Base-by-base conservation (phyloP, 1,140 invertebrate species). In the Mycetomoellerius zeteki region DNA sequence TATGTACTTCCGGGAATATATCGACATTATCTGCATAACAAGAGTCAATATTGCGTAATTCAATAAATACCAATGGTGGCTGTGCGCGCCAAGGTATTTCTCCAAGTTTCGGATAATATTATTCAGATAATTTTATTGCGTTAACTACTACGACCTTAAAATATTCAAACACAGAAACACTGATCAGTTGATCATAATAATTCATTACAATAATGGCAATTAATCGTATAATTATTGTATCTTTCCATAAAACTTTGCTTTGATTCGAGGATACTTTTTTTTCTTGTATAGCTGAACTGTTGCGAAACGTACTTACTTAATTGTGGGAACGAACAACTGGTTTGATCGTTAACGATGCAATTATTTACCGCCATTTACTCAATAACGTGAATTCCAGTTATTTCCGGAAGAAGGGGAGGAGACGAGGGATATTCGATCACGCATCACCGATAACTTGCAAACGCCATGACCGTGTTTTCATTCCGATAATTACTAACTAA, bases 291-390 rank as follows among this genome's bases (percentile, higher is more conserved):
- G 2, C 8, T 47, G 24, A 76, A 76, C 77, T 71, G 37, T 64
- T 73, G 47, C 52, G 47, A 82, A 89, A 90, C 77, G 73, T 65
- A 43, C 85, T 90, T 72, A 84, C 54, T 86, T 69, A 84, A 88
- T 76, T 71, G 85, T 86, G 62, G 30, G 72, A 86, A 77, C 60
- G n/a, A 33, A 24, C 62, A 54, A 65, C 33, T 77, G 60, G 37
- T 52, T 56, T 60, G 71, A 88, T 78, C 71, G 65, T 89, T 90
- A 90, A 87, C 50, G 88, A 84, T 33, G 71, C 60, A 86, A 89
- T 90, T 89, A 89, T 89, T 90, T 77, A 82, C 24, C 71, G 30
- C 50, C 30, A 16, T 43, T 43, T 43, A 69, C 54, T 88, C 88
- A 47, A 77, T 90, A 89, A 89, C 33, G 77, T 33, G 76, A 89